phyloP scores from a whole-genome alignment of 53 echinoderm and acorn worm species.

The Temnopleurus reevesii region DNA sequence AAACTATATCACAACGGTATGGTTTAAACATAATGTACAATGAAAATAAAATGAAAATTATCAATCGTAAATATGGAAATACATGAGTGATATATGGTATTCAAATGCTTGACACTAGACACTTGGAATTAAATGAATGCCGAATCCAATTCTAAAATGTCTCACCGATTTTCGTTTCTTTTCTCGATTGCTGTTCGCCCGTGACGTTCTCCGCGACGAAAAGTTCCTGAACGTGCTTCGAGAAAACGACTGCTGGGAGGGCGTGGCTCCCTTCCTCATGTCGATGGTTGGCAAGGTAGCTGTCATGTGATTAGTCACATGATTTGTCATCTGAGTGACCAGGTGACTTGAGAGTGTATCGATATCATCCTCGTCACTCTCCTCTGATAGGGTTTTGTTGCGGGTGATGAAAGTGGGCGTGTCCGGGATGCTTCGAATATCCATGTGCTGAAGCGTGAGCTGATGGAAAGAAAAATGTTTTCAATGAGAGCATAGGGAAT shows the following conservation, averaged over 20 bases:
- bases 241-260: slow-evolving; percentile 72
- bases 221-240: slow-evolving; percentile 73
- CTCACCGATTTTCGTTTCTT: slow-evolving; percentile 50
- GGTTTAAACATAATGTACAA: too few relatives aligned
- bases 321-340: neutral
- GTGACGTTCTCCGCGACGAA: slow-evolving; percentile 21
- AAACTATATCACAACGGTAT: too few relatives aligned
- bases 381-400: neutral
- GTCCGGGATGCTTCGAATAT: slow-evolving; percentile 36
- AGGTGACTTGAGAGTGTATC: neutral
- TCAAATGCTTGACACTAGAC: too few relatives aligned
- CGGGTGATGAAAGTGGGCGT: slow-evolving; percentile 47
- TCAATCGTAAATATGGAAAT: too few relatives aligned
- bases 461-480: too few relatives aligned
- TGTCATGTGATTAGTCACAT: slow-evolving; percentile 36
- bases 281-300: slow-evolving; percentile 66
- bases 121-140: too few relatives aligned
- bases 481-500: too few relatives aligned
- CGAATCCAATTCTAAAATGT: too few relatives aligned
- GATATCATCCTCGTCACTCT: slow-evolving; percentile 24
- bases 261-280: slow-evolving; percentile 64
- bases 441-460: slow-evolving; percentile 27
- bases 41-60: too few relatives aligned
- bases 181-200: neutral
- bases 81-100: too few relatives aligned